Evolutionary conservation across 2,113 vertebrate genomes (phyloP).

Genomic region (Raja brachyura): DNA sequence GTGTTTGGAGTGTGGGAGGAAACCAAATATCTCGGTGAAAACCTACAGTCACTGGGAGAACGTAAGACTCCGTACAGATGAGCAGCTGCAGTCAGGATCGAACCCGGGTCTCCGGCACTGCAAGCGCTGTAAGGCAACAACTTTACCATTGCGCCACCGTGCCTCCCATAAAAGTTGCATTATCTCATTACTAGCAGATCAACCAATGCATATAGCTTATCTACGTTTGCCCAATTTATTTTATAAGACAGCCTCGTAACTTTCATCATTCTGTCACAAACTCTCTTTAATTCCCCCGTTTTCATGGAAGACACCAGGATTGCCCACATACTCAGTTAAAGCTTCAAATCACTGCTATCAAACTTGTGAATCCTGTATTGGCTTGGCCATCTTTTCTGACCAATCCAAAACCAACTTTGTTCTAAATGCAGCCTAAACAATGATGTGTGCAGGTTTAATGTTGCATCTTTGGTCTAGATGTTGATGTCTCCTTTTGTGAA

Average conservation of each 20-base stretch:
- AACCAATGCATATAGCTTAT: not conserved
- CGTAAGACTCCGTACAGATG: too few species aligned
- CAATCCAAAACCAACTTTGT: not conserved
- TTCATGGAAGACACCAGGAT: not conserved
- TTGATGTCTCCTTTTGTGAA: not conserved
- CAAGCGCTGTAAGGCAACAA: too few species aligned
- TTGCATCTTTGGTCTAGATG: not conserved
- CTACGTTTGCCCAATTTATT: not conserved
- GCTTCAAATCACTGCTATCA: not conserved
- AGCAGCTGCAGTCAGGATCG: too few species aligned
- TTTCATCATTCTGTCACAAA: not conserved
- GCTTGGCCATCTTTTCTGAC: not conserved
- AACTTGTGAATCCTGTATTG: too few species aligned
- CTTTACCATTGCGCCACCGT: too few species aligned
- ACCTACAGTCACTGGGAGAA: too few species aligned
- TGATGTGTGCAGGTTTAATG: not conserved
- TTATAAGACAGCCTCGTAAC: not conserved
- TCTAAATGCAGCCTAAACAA: not conserved
- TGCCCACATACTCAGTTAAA: not conserved
- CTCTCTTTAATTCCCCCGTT: not conserved
- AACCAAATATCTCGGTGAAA: too few species aligned
- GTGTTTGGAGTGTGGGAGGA: too few species aligned
- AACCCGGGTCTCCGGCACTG: too few species aligned
- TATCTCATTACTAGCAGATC: too few species aligned
- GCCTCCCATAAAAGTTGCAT: too few species aligned